Evolutionary conservation across 2,888 invertebrate species (phyloP), one percentile per base, ranked within the genome.

Genomic region (Lydus trimaculatus): DNA sequence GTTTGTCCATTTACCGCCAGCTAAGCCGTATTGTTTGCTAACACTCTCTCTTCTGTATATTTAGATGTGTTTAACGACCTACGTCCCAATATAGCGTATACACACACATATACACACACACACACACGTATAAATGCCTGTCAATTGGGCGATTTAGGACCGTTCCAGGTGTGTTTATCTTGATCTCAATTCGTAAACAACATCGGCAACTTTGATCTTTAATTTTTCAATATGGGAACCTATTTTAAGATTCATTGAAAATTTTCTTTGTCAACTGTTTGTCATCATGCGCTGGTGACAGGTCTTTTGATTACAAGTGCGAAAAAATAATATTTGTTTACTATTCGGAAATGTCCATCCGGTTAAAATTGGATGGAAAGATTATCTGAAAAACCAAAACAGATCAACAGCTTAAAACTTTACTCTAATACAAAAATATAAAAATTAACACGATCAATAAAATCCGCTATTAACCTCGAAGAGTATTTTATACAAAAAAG

Each of bases 1-100:
- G 84, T 84, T 84, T 84, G 83, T 79, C 83, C 84, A 84, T 84
- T 84, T 84, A 83, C 84, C 83, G 84, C 84, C 84, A 84, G 83
- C 83, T 84, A 84, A 83, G 82, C 81, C 82, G 78, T 25, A 25
- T 78, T 83, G 83, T 83, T 84, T 84, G 80, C 83, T 73, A 80
- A 82, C 81, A 83, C 83, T 82, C 80, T 79, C 76, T 75, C 25
- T 25, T 52, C 76, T 76, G 76, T 79, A 78, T 78, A 78, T 76
- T 78, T 78, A 77, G 76, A 74, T 73, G 72, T 75, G 76, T 71
- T 77, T 72, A 72, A 67, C 67, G 63, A 70, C 48, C 65, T 68
- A 67, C 39, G 61, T 62, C 56, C 66, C 65, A 66, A 72, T 72
- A 67, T 65, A 66, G 66, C 64, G 62, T 4, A 20, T 4, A 43